phyloP scores from a whole-genome alignment of 2,113 vertebrate species.

The Furnarius figulus region DNA sequence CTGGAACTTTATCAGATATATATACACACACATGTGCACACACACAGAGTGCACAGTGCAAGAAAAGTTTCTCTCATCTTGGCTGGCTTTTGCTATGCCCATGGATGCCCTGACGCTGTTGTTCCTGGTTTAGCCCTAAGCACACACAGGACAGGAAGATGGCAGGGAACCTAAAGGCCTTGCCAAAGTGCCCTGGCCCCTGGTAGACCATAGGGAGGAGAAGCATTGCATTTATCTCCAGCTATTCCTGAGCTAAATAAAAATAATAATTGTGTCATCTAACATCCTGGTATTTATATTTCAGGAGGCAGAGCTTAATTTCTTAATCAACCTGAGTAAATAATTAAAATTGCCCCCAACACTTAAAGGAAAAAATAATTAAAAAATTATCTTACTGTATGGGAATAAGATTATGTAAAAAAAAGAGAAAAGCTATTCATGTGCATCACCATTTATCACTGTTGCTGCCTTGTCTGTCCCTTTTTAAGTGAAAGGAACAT shows the following conservation, averaged over 20 bases:
- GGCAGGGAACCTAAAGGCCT: not conserved
- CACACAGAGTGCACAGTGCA: not conserved
- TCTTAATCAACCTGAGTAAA: conserved; percentile 33
- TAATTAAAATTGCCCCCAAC: conserved; percentile 29
- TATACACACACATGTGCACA: not conserved
- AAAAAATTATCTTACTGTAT: not conserved
- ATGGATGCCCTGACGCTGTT: not conserved
- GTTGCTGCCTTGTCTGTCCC: not conserved
- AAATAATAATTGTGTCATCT: not conserved
- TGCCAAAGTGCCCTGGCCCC: not conserved
- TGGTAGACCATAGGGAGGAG: not conserved
- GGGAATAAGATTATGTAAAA: not conserved
- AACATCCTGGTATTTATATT: not conserved
- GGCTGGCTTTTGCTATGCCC: not conserved
- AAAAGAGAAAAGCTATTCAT: not conserved
- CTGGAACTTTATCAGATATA: not conserved
- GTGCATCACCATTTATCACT: not conserved
- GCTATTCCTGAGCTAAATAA: not conserved
- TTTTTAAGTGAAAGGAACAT: not conserved
- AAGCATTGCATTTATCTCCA: not conserved
- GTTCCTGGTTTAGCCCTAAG: not conserved
- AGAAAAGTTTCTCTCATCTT: not conserved
- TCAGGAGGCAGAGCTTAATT: conserved; percentile 2
- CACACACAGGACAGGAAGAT: not conserved
- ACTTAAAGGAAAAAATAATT: not conserved